phyloP scores from a whole-genome alignment of 2,113 vertebrate genomes.

The Phaethon lepturus region DNA sequence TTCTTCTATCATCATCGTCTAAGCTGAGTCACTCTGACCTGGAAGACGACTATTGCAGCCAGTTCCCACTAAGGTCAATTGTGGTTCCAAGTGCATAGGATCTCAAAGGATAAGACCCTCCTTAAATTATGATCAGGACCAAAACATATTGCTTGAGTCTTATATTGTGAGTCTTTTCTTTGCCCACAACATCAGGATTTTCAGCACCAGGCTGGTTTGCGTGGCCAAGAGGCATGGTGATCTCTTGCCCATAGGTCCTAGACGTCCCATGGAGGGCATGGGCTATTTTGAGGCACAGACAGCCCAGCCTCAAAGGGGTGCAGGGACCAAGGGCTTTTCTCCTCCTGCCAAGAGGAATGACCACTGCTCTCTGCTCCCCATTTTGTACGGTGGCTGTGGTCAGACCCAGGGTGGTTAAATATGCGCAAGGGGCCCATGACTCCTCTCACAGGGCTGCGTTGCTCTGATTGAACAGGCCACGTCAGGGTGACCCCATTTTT shows the following conservation, averaged over 20 bases:
- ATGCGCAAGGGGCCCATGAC: fast-evolving
- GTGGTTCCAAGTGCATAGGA: background rate
- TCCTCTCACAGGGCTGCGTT: background rate
- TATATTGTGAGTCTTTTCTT: fast-evolving
- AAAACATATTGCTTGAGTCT: background rate
- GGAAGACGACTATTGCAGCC: background rate
- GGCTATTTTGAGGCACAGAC: background rate
- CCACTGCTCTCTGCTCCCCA: background rate
- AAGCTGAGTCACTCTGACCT: background rate
- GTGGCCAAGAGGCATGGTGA: background rate
- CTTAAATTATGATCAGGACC: background rate
- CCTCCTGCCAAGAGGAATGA: background rate
- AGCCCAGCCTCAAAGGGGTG: background rate
- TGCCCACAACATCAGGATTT: background rate
- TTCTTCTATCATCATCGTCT: background rate
- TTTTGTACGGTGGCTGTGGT: fast-evolving
- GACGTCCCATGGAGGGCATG: fast-evolving
- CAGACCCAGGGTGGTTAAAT: background rate
- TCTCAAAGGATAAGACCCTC: background rate
- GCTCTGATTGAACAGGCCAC: background rate
- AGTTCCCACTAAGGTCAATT: background rate
- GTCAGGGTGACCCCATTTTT: background rate
- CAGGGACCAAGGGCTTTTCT: background rate
- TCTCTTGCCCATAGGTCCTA: background rate
- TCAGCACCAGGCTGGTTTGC: background rate